Conservation (phyloP, 2,113 vertebrate species). For the Hippocampus mohnikei region DNA sequence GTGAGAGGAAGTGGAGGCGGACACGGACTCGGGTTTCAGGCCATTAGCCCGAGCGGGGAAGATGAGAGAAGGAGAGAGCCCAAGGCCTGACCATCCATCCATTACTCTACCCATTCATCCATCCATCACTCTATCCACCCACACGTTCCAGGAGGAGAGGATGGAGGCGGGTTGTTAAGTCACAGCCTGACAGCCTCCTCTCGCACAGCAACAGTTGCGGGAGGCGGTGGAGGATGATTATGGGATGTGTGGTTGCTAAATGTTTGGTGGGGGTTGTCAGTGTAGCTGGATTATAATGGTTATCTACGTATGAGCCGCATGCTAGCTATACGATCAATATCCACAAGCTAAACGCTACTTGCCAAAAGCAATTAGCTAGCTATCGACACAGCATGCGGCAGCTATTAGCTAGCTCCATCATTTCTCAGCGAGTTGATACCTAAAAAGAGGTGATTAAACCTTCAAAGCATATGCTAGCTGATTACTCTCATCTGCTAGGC, state of each 20-base stretch:
- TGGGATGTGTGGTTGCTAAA: neutral
- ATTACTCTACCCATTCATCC: slow-evolving; percentile 21
- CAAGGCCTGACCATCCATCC: slow-evolving; percentile 59
- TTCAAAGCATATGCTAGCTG: no score
- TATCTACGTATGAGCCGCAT: neutral
- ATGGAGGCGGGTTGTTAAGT: slow-evolving; percentile 20
- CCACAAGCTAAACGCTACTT: neutral
- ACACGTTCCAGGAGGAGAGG: neutral
- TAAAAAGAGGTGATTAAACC: no score
- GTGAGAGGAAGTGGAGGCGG: neutral
- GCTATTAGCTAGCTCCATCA: neutral
- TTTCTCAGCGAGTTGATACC: neutral
- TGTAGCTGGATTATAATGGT: neutral
- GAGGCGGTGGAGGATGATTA: slow-evolving; percentile 8
- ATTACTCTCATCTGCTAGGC: no score
- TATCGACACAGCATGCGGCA: no score
- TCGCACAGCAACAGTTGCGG: slow-evolving; percentile 10
- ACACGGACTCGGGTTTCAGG: slow-evolving; percentile 62
- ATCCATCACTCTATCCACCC: neutral
- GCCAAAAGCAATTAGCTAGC: no score
- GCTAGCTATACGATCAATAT: neutral
- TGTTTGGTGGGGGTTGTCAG: neutral
- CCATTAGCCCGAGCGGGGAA: slow-evolving; percentile 61
- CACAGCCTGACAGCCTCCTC: slow-evolving; percentile 35
- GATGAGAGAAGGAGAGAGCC: slow-evolving; percentile 44